Conservation (phyloP, 2,797 vertebrate species). For the Carcharodon carcharias region DNA sequence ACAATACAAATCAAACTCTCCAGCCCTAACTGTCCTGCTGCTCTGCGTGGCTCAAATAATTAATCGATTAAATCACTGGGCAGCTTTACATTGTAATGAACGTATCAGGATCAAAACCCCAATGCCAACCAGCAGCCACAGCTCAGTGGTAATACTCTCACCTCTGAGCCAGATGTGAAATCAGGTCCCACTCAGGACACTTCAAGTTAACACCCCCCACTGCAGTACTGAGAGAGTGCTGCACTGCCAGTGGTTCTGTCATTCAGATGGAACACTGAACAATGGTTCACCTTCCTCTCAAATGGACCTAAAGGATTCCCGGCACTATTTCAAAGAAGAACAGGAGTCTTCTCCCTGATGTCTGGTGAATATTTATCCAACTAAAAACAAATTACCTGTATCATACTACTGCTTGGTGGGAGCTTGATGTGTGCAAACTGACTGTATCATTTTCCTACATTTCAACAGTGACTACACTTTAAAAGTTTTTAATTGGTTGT, state of each 20-base stretch:
- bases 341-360: neutral
- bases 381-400: neutral
- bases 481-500: neutral
- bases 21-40: neutral
- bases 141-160: neutral
- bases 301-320: neutral
- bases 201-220: neutral
- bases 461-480: neutral
- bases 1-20: neutral
- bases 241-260: neutral
- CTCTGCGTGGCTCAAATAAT: neutral
- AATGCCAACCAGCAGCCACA: neutral
- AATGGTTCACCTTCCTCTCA: too few relatives aligned
- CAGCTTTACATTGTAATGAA: neutral
- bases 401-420: neutral
- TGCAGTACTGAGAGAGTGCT: neutral
- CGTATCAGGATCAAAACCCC: neutral
- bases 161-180: neutral
- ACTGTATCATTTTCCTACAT: neutral
- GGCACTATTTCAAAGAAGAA: neutral
- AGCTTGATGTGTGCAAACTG: neutral
- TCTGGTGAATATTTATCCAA: neutral
- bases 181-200: neutral
- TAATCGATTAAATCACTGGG: neutral
- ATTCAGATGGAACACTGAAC: neutral